Evolutionary conservation across 2,113 vertebrate genomes (phyloP), one percentile per base, ranked within the genome.

Genomic region (Fulica atra): DNA sequence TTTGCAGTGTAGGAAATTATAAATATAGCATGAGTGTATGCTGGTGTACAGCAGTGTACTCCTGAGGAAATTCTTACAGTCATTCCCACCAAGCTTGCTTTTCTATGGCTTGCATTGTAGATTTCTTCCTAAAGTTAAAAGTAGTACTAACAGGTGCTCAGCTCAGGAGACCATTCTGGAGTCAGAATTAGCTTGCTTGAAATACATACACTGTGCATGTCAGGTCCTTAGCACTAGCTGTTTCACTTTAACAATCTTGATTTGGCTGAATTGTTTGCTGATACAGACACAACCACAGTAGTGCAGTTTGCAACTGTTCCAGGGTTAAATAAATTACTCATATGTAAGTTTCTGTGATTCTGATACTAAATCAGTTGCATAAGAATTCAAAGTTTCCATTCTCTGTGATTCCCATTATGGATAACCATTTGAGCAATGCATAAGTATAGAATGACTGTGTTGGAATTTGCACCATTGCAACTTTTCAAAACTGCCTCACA

Each of bases 51-150:
- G 35, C 7, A 51, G 6, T 11, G 8, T 18, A 44, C 4, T 57
- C 83, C 11, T 40, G 33, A 73, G 59, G 42, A 14, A 81, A 57
- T 44, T 48, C 16, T 69, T 69, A 9, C 23, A 69, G 16, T 44
- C 7, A n/a, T n/a, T n/a, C n/a, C n/a, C n/a, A 60, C 24, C 48
- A 15, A 48, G 10, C 16, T 35, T 48, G 7, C 0, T 1, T 71
- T 76, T n/a, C 10, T 59, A 29, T 7, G 16, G 9, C 6, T 40
- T 92, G 6, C 66, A 31, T 21, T 51, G 23, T 60, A 4, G 2
- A 46, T 82, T 72, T 3, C 15, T 80, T 83, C 38, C 33, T 42
- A 13, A 57, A 65, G 10, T 25, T 33, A 79, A 64, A 90, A 48
- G 3, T 10, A 53, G 9, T 69, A 19, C 14, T 60, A 51, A 64